phyloP scores from a whole-genome alignment of 2,113 vertebrate species.

The Orthochromis malagaraziensis region DNA sequence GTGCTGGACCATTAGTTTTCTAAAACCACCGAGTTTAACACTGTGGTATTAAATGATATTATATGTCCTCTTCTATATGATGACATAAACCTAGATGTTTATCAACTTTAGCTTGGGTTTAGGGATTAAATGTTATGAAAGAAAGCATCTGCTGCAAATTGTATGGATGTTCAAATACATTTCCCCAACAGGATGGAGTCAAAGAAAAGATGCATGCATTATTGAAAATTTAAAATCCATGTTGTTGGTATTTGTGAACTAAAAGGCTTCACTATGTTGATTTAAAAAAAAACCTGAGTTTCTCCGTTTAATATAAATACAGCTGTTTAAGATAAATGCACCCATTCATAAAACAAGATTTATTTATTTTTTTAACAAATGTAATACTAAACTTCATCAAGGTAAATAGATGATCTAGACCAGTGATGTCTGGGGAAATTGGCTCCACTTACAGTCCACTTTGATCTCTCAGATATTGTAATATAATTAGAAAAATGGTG shows the following conservation, averaged over 20 bases:
- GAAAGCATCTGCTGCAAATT: not conserved
- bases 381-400: not conserved
- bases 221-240: not conserved
- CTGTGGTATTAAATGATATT: not conserved
- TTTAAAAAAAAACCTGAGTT: fast-evolving
- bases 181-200: not conserved
- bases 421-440: not conserved
- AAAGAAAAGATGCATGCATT: not conserved
- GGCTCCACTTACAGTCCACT: not conserved
- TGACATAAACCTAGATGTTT: not conserved
- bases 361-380: not conserved
- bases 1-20: not conserved
- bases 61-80: not conserved
- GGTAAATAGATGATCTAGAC: not conserved
- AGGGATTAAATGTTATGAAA: not conserved
- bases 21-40: not conserved
- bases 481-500: not conserved
- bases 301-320: not conserved
- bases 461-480: not conserved
- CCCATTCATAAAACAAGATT: not conserved
- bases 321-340: not conserved
- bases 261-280: not conserved
- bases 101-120: not conserved
- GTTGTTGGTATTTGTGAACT: not conserved
- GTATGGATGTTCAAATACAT: not conserved